Evolutionary conservation across 2,113 vertebrate species (phyloP).

Genomic region (Centropus unirufus): DNA sequence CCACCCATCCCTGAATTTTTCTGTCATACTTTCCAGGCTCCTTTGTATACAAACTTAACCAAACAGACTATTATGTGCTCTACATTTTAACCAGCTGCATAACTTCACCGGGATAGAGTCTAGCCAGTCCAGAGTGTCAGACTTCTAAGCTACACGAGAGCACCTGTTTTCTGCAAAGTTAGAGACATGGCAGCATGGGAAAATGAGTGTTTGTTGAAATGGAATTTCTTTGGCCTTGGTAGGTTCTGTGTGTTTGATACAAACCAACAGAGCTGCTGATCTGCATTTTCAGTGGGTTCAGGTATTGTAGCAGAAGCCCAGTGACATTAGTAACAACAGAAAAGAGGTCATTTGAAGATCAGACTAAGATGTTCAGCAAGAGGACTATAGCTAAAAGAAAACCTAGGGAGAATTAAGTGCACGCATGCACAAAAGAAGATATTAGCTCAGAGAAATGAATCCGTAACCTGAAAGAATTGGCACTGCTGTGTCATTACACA

Average conservation of each 20-base stretch:
- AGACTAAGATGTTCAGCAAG: background rate
- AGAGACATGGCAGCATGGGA: background rate
- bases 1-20: background rate
- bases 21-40: background rate
- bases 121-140: background rate
- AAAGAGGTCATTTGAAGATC: background rate
- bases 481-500: background rate
- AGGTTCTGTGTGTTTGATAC: background rate
- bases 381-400: background rate
- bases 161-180: background rate
- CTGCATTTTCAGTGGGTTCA: background rate
- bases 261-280: background rate
- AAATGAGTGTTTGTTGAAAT: background rate
- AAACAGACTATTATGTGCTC: background rate
- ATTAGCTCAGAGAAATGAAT: background rate
- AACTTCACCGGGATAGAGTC: background rate
- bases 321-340: background rate
- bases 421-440: background rate
- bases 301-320: background rate
- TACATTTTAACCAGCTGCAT: constrained; percentile 10
- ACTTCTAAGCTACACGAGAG: background rate
- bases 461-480: background rate
- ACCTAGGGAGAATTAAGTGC: background rate
- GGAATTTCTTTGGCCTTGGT: background rate
- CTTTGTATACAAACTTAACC: background rate